Base-by-base conservation (phyloP, 2,888 invertebrate species). In the Taphrorychus bicolor region DNA sequence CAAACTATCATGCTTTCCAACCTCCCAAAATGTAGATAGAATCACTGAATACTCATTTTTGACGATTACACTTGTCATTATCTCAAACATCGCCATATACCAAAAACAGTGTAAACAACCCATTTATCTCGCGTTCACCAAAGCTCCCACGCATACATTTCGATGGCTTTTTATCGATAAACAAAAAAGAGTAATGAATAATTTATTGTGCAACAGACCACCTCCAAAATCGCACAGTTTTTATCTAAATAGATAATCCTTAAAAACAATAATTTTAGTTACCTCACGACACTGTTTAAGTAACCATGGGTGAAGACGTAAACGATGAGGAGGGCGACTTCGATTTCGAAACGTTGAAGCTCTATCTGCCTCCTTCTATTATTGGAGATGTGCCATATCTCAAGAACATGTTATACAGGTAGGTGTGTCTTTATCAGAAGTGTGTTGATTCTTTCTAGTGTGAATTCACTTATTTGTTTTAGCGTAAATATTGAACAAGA, bases 371-470 rank as follows among this genome's bases (percentile, higher is more conserved):
- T 16, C 62, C 67, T 2, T 58, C 62, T 1, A 42, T 67, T 11
- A 40, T 19, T 21, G 54, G 49, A 59, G 53, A 67, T 14, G 54
- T 23, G 4, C 67, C 67, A 9, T 67, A 62, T 21, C 45, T 67
- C 32, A 62, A 67, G 52, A 54, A 63, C 59, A 67, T 67, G 62
- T 48, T 67, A 7, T 53, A 45, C 40, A 58, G 62, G 67, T 67
- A 58, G 32, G 62, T 67, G 32, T 7, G 11, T 5, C 1, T 18
- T 32, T 9, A 48, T 18, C 16, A 14, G 9, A 5, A 52, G 21
- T 19, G 7, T 19, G 5, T 3, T 52, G 2, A 14, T 22, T 52
- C 18, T 18, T 48, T 48, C 11, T 11, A n/a, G n/a, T n/a, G n/a
- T n/a, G n/a, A n/a, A n/a, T n/a, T n/a, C n/a, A n/a, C n/a, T n/a